A percentile compares a stretch with the other conserved stretches of the same genome.
Evolutionary conservation across 35 echinoderm and acorn worm species (phyloP).

Genomic region (Heliocidaris tuberculata): DNA sequence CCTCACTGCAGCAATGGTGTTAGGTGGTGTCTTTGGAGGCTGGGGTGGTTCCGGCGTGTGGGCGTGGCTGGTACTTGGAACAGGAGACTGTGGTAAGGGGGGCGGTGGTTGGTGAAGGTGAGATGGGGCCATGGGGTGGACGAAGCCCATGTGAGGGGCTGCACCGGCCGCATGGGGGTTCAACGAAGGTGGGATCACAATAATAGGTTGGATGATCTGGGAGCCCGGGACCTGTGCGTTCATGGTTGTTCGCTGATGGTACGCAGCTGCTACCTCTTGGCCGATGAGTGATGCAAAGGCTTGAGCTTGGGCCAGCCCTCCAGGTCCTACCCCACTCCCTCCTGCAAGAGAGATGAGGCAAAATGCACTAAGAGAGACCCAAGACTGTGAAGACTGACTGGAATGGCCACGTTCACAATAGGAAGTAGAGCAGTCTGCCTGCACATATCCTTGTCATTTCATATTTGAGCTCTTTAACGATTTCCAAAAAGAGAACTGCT

Average conservation of each 20-base stretch:
- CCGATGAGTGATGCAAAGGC: conserved; percentile 95
- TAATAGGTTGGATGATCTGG: conserved; percentile 97
- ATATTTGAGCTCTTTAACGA: neutral
- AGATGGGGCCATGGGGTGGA: conserved; percentile 33
- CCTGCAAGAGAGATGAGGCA: conserved; percentile 89
- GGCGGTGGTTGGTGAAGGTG: neutral
- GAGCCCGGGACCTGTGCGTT: conserved; percentile 59
- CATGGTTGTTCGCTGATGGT: conserved; percentile 62
- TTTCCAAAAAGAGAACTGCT: neutral
- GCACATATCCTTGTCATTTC: neutral
- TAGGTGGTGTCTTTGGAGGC: conserved; percentile 26
- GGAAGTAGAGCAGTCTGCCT: neutral
- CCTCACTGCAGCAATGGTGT: conserved; percentile 40
- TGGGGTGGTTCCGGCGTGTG: conserved; percentile 50
- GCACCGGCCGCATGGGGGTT: conserved; percentile 41
- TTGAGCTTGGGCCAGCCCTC: conserved; percentile 88
- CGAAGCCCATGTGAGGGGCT: conserved; percentile 52
- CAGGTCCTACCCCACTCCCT: conserved; percentile 32
- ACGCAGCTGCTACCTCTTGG: conserved; percentile 91
- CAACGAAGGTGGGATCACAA: conserved; percentile 84
- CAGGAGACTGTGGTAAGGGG: conserved; percentile 43
- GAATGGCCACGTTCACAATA: conserved; percentile 39
- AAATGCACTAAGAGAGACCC: conserved; percentile 76
- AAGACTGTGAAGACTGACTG: conserved; percentile 7
- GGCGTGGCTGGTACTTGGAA: conserved; percentile 48